Evolutionary conservation across 1,140 invertebrate species (phyloP), one percentile per base, ranked within the genome.

Genomic region (Drosophila melanica): DNA sequence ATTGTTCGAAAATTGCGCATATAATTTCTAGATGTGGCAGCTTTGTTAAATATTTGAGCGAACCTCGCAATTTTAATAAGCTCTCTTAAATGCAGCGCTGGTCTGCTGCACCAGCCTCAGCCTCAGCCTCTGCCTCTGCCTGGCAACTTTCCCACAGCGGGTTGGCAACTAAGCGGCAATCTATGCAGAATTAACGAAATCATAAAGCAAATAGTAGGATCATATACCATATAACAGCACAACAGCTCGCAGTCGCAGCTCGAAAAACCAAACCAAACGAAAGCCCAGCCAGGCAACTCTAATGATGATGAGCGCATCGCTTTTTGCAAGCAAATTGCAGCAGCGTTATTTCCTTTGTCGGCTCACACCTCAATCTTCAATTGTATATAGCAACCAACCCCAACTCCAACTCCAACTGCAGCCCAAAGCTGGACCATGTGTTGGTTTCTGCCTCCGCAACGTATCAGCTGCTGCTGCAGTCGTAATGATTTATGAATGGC

Each of bases 291-390:
- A 41, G 45, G 14, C 63, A 37, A 16, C 71, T 87, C 84, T 87
- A 87, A 87, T 87, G 84, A 87, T 87, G 84, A 89, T 87, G 84
- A 87, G 84, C 84, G 63, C 75, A 89, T 82, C 72, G 82, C 79
- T 84, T 87, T 87, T 87, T 84, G 64, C 79, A 77, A 77, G 79
- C 79, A 87, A 87, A 84, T 90, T 84, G 79, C 84, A 77, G 77
- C 77, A 78, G 81, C 82, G 66, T 62, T 74, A 81, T 89, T 87
- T 89, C 84, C 82, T 86, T 86, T 87, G 82, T 87, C 82, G 82
- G 84, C 82, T 86, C 78, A 78, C 82, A 87, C 82, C 81, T 86
- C 81, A 72, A 47, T 75, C 65, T 74, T 65, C 69, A 77, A 76
- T 84, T 85, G 73, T 75, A 79, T 63, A 57, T 67, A 14, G 37